These are phyloP conservation scores for Tauraco hartlaubi DNA, from an alignment of 2,797 vertebrate genomes.

Conservation along the genomic window DNA sequence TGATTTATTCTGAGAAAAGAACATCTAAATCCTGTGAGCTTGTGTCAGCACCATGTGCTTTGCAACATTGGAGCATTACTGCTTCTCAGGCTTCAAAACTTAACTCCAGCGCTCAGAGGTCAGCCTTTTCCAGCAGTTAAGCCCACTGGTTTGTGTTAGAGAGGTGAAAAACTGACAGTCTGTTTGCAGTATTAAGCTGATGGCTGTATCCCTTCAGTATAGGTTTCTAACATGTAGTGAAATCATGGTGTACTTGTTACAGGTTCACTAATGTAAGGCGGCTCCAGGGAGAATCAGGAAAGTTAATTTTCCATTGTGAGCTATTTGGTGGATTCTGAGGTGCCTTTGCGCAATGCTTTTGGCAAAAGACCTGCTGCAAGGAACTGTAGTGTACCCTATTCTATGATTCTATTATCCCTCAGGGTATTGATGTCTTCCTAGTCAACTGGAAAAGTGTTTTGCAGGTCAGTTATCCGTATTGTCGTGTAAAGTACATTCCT, in stretches of 20 bases:
- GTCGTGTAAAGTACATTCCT: background rate
- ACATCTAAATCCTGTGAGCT: background rate
- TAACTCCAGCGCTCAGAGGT: background rate
- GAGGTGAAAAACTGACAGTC: background rate
- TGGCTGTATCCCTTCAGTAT: background rate
- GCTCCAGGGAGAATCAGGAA: background rate
- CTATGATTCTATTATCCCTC: background rate
- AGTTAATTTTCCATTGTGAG: background rate
- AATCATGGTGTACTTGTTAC: background rate
- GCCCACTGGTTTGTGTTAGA: background rate
- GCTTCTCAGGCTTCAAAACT: background rate
- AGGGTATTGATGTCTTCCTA: background rate
- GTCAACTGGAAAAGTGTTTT: background rate
- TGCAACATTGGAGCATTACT: background rate
- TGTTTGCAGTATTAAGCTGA: background rate
- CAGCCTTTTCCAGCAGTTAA: background rate
- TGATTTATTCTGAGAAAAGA: background rate
- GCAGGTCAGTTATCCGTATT: background rate
- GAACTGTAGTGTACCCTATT: background rate
- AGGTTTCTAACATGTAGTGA: background rate
- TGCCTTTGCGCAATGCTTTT: background rate
- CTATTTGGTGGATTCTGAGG: background rate
- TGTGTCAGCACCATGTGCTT: background rate
- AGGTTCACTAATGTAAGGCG: background rate
- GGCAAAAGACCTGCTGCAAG: background rate